Percentiles rank a stretch among this genome's conserved stretches.
phyloP scores from a whole-genome alignment of 2,113 vertebrate genomes.

The Myrmecophaga tridactyla region DNA sequence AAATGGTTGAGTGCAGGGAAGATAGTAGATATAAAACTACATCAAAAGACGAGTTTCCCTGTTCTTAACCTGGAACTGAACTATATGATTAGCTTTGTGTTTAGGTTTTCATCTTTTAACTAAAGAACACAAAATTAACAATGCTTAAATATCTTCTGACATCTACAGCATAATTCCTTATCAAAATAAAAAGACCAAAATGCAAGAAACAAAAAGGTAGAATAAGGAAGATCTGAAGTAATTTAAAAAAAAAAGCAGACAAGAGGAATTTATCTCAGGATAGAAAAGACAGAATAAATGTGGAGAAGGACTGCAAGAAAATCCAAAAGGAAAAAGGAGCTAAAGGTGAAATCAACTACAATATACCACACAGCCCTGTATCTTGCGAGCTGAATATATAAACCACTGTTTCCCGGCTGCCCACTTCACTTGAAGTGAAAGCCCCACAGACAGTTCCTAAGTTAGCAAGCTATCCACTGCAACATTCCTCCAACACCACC shows the following conservation, averaged over 20 bases:
- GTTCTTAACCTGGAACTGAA: neutral
- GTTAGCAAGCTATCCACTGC: neutral
- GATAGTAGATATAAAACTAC: neutral
- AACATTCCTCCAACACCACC: neutral
- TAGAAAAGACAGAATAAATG: neutral
- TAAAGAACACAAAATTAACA: constrained; percentile 30
- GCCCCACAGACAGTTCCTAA: neutral
- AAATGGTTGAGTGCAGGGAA: no score
- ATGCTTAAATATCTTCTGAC: neutral
- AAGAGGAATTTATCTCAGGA: neutral
- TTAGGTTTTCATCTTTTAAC: neutral
- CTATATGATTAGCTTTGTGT: neutral
- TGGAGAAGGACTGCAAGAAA: neutral
- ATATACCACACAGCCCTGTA: neutral
- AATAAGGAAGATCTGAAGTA: neutral
- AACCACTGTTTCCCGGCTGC: neutral
- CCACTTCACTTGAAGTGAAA: neutral
- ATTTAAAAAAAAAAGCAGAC: neutral
- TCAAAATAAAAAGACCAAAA: neutral
- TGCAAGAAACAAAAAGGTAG: neutral
- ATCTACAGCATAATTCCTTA: neutral
- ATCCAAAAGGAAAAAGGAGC: neutral
- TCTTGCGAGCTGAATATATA: neutral
- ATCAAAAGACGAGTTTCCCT: neutral
- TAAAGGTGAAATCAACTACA: neutral